Percentiles rank a stretch among this genome's conserved stretches.
Evolutionary conservation across 2,113 vertebrate species (phyloP).

Genomic region (Mixornis gularis): DNA sequence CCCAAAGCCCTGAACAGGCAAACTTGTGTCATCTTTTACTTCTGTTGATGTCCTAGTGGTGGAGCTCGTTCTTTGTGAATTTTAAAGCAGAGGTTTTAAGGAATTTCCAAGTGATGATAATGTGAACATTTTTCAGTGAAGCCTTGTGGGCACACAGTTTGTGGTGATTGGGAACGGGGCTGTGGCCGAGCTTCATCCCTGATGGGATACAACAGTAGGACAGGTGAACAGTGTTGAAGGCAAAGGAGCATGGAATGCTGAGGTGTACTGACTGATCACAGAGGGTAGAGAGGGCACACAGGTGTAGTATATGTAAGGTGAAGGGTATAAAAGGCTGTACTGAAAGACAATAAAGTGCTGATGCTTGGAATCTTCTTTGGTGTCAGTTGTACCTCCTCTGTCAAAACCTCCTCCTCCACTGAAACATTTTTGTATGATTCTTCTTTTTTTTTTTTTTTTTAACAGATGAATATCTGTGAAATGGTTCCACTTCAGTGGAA

Average conservation of each 20-base stretch:
- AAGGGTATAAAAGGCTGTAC: background rate
- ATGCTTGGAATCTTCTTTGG: background rate
- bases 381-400: background rate
- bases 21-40: background rate
- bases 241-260: background rate
- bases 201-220: background rate
- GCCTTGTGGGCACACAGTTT: background rate
- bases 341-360: background rate
- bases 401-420: background rate
- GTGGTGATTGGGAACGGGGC: background rate
- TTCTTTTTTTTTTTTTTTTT: background rate
- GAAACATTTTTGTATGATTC: background rate
- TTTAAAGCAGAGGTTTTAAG: background rate
- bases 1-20: background rate
- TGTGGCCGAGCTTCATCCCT: background rate
- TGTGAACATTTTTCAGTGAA: background rate
- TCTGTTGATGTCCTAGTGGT: background rate
- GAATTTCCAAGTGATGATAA: background rate
- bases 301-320: background rate
- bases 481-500: background rate
- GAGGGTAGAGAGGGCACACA: background rate
- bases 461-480: background rate
- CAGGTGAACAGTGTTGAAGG: background rate
- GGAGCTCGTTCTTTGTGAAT: background rate
- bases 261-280: background rate